Conservation (phyloP, 2,888 invertebrate genomes). For the Melolontha melolontha region DNA sequence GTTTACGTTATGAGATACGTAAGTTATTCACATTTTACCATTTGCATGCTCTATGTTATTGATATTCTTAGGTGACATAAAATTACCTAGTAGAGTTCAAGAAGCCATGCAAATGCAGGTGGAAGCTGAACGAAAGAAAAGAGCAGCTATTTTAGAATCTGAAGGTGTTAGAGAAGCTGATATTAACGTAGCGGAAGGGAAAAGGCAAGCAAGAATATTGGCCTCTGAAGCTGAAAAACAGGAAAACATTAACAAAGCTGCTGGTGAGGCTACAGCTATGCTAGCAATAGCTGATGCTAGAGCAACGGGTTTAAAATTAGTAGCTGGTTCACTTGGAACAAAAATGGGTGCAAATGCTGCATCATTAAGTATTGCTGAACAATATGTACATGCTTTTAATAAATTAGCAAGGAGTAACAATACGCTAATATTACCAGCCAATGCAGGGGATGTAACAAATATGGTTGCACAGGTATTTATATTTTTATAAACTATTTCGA, state of each 20-base stretch:
- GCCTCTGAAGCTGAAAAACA: slow-evolving; percentile 94
- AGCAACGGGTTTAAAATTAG: slow-evolving; percentile 82
- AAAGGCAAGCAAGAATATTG: slow-evolving; percentile 89
- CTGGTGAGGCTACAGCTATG: slow-evolving; percentile 92
- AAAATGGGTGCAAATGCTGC: slow-evolving; percentile 88
- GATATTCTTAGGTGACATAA: slow-evolving; percentile 80
- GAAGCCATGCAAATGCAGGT: slow-evolving; percentile 99
- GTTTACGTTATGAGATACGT: slow-evolving; percentile 95
- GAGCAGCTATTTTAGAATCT: slow-evolving; percentile 96
- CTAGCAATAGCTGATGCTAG: slow-evolving; percentile 92
- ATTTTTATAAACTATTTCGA: neutral
- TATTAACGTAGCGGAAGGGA: slow-evolving; percentile 98
- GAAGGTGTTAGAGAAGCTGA: slow-evolving; percentile 93
- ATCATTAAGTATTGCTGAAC: slow-evolving; percentile 91
- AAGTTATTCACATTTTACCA: slow-evolving; percentile 62
- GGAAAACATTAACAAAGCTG: slow-evolving; percentile 94
- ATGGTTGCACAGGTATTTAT: slow-evolving; percentile 82
- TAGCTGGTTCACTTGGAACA: slow-evolving; percentile 75
- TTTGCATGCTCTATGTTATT: neutral
- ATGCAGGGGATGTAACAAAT: slow-evolving; percentile 83
- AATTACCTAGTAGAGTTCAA: slow-evolving; percentile 89
- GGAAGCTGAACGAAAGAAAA: slow-evolving; percentile 96
- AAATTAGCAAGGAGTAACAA: slow-evolving; percentile 94
- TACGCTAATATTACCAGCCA: slow-evolving; percentile 93
- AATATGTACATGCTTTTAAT: slow-evolving; percentile 94